Percentiles rank a stretch among this genome's conserved stretches.
Evolutionary conservation across 2,888 invertebrate species (phyloP).

Genomic region (Busseola fusca): DNA sequence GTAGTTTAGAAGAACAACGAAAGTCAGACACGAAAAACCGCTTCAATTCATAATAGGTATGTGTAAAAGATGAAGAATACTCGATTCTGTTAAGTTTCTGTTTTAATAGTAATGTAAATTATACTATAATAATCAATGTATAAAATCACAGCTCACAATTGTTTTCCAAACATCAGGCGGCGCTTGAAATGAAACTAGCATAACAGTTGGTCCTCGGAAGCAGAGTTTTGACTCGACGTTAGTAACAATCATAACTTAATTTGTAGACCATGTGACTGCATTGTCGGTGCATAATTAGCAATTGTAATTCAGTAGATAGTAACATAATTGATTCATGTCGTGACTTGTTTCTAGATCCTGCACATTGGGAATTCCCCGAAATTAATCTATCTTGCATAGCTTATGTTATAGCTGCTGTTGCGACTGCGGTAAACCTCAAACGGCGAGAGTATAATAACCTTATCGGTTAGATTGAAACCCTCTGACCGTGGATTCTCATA

Average conservation of each 20-base stretch:
- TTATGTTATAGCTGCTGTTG: background rate
- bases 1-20: background rate
- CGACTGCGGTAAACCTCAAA: background rate
- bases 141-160: constrained; percentile 11
- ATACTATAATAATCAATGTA: background rate
- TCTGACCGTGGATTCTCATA: background rate
- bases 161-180: constrained; percentile 36
- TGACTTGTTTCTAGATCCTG: constrained; percentile 52
- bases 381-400: constrained; percentile 31
- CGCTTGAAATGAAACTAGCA: constrained; percentile 32
- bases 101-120: background rate
- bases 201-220: constrained; percentile 32
- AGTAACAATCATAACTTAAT: constrained; percentile 47
- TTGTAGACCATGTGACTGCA: constrained; percentile 49
- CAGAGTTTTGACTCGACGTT: constrained; percentile 24
- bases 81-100: background rate
- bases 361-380: constrained; percentile 44
- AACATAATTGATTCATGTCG: constrained; percentile 61
- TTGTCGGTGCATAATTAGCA: constrained; percentile 56
- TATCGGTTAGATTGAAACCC: background rate
- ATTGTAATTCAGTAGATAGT: constrained; percentile 56
- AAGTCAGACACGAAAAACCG: background rate
- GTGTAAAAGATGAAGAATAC: background rate
- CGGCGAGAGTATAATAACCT: background rate
- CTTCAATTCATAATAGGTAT: background rate